Percentiles rank a stretch among this genome's conserved stretches.
These are phyloP conservation scores for Brachionus manjavacas DNA, from an alignment of 1,140 invertebrate genomes.

Conservation along the genomic window DNA sequence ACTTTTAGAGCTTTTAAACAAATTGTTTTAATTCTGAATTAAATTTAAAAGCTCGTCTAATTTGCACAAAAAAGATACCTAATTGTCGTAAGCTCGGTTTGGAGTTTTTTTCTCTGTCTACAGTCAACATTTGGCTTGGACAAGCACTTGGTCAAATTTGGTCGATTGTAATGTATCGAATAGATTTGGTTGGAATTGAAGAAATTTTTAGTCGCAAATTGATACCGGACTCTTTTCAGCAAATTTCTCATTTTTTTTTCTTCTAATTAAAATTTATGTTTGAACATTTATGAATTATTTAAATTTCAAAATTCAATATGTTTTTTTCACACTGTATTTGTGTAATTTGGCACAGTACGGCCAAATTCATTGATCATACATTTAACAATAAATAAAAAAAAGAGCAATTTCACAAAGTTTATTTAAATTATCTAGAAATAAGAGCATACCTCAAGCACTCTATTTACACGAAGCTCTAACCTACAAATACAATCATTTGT, in stretches of 20 bases:
- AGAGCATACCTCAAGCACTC: not conserved
- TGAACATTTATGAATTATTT: not conserved
- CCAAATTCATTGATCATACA: not conserved
- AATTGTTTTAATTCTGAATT: not conserved
- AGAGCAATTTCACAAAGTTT: not conserved
- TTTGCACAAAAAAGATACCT: not conserved
- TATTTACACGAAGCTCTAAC: not conserved
- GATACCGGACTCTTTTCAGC: not conserved
- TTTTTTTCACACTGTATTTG: not conserved
- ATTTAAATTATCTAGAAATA: not conserved
- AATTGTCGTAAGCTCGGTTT: not conserved
- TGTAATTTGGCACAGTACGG: not conserved
- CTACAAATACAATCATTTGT: not conserved
- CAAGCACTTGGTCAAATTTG: not conserved
- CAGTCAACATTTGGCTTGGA: not conserved
- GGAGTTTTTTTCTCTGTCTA: not conserved
- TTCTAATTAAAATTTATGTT: not conserved
- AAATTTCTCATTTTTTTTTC: not conserved
- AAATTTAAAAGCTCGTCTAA: not conserved
- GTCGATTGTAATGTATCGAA: not conserved
- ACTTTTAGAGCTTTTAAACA: not conserved
- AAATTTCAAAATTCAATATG: not conserved
- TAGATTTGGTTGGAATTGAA: not conserved
- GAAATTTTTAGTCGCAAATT: not conserved
- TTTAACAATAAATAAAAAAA: not conserved